phyloP scores from a whole-genome alignment of 2,113 vertebrate genomes.

The Irena cyanogastra region DNA sequence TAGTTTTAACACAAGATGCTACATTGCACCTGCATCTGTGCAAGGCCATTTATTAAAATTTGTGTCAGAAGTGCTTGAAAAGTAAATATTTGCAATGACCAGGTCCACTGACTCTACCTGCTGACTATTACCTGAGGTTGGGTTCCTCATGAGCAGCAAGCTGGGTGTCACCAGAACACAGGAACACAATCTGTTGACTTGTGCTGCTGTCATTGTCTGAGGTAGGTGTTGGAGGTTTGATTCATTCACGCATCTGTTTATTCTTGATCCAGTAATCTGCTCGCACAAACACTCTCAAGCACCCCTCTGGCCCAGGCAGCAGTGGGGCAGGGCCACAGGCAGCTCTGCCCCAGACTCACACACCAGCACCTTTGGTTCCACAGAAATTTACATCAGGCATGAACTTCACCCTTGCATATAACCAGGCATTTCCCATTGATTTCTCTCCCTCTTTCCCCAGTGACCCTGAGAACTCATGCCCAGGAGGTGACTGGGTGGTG shows the following conservation, averaged over 20 bases:
- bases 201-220: not conserved
- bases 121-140: not conserved
- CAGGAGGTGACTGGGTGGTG: not conserved
- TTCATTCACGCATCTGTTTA: not conserved
- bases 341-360: not conserved
- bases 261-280: not conserved
- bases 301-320: not conserved
- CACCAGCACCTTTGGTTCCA: not conserved
- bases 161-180: not conserved
- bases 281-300: not conserved
- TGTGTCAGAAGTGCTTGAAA: not conserved
- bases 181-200: not conserved
- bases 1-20: not conserved
- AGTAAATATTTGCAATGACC: not conserved
- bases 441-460: not conserved
- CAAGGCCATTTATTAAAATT: not conserved
- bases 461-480: not conserved
- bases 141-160: not conserved
- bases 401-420: not conserved
- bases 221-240: not conserved
- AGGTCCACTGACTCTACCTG: not conserved
- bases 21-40: not conserved
- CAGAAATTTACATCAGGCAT: not conserved
- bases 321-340: not conserved
- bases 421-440: not conserved